A percentile compares a stretch with the other conserved stretches of the same genome.
Evolutionary conservation across 1,140 invertebrate genomes (phyloP).

Genomic region (Eurosta solidaginis): DNA sequence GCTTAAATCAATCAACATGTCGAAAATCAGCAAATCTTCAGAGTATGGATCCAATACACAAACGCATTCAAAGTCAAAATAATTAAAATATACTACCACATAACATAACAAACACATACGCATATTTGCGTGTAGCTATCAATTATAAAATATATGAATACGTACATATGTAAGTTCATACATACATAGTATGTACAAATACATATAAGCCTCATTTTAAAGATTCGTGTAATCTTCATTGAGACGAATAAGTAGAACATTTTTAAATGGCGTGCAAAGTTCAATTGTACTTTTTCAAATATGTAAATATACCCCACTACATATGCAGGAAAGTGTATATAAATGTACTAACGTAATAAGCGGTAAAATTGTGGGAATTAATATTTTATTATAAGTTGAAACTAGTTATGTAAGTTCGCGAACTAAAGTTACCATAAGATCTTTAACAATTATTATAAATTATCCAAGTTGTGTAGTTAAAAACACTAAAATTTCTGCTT

Average conservation of each 20-base stretch:
- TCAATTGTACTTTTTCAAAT: not conserved
- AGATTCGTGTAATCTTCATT: not conserved
- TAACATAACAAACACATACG: not conserved
- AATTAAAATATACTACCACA: not conserved
- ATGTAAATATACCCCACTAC: not conserved
- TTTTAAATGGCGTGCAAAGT: not conserved
- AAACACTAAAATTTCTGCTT: not conserved
- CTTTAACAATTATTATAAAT: no score
- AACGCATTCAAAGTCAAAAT: constrained; percentile 42
- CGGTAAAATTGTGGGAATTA: not conserved
- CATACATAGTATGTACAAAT: no score
- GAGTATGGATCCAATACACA: constrained; percentile 68
- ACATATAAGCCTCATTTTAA: not conserved
- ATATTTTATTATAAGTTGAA: no score
- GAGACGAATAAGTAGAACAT: not conserved
- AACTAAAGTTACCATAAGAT: no score
- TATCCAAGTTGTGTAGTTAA: no score
- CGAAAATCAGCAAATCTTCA: constrained; percentile 79
- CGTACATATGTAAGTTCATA: not conserved
- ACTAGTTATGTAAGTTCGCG: not conserved
- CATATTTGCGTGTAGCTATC: not conserved
- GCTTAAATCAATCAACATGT: constrained; percentile 79
- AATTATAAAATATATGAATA: not conserved
- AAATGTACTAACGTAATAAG: not conserved
- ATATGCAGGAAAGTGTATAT: not conserved